Evolutionary conservation across 2,888 invertebrate species (phyloP).

Genomic region (Troglohyphantes excavatus): DNA sequence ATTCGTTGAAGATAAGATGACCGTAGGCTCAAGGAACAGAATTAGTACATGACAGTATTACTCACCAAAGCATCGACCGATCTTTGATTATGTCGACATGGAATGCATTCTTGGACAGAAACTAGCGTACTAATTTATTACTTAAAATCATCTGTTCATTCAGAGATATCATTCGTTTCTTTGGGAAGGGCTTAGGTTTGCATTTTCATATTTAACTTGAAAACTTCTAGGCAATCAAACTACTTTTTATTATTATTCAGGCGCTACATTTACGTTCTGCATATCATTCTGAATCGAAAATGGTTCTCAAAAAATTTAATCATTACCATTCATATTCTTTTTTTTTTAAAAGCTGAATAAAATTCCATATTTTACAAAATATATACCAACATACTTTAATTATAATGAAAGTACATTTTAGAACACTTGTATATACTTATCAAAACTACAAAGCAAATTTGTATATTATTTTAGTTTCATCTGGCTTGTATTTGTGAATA

Average conservation of each 20-base stretch:
- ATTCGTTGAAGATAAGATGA: neutral
- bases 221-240: no score
- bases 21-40: neutral
- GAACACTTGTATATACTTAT: neutral
- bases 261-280: no score
- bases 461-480: neutral
- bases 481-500: neutral
- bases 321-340: no score
- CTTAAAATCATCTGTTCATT: neutral
- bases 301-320: no score
- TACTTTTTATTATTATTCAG: no score
- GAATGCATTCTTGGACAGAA: slow-evolving; percentile 7
- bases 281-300: no score
- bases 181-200: neutral
- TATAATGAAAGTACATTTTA: slow-evolving; percentile 1
- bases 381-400: no score
- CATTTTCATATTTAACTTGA: no score
- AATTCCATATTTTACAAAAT: no score
- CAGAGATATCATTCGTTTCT: neutral
- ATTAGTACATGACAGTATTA: slow-evolving; percentile 2
- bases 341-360: no score
- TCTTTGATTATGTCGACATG: slow-evolving; percentile 41
- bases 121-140: slow-evolving; percentile 41
- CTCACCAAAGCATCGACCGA: slow-evolving; percentile 34
- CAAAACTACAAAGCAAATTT: neutral